phyloP scores from a whole-genome alignment of 2,888 invertebrate species.

The Zaprionus bogoriensis region DNA sequence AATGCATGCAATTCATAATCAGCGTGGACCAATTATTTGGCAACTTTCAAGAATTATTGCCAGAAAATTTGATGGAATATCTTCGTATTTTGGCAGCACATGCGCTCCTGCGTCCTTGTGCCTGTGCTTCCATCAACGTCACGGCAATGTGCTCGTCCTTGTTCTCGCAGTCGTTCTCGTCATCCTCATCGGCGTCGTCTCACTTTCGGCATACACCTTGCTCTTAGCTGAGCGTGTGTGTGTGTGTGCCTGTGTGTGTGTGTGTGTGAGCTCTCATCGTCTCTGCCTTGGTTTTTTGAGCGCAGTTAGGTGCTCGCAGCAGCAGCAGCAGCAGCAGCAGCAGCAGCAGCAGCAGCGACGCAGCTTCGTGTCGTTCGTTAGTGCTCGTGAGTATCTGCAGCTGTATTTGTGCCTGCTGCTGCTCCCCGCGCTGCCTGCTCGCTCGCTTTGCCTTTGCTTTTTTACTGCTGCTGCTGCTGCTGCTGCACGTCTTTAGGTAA shows the following conservation, averaged over 20 bases:
- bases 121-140: slow-evolving; percentile 63
- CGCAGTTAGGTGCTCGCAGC: slow-evolving; percentile 58
- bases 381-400: slow-evolving; percentile 56
- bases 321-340: slow-evolving; percentile 19
- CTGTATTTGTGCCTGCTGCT: slow-evolving; percentile 31
- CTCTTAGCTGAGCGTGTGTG: slow-evolving; percentile 30
- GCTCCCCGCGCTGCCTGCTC: slow-evolving; percentile 1
- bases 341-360: slow-evolving; percentile 5
- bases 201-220: slow-evolving; percentile 69
- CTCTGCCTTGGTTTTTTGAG: slow-evolving; percentile 46
- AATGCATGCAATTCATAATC: slow-evolving; percentile 18
- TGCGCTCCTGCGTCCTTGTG: slow-evolving; percentile 34
- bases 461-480: slow-evolving; percentile 34
- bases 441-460: slow-evolving; percentile 12
- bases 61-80: neutral
- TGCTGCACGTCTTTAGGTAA: slow-evolving; percentile 69
- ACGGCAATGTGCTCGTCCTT: slow-evolving; percentile 49
- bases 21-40: slow-evolving; percentile 12
- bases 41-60: neutral
- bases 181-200: slow-evolving; percentile 47
- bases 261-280: slow-evolving; percentile 37
- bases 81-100: slow-evolving; percentile 30
- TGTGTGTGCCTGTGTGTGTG: slow-evolving; percentile 32
- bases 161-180: slow-evolving; percentile 39
- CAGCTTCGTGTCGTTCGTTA: slow-evolving; percentile 66